A percentile compares a stretch with the other conserved stretches of the same genome.
Evolutionary conservation across 2,797 vertebrate genomes (phyloP).

Genomic region (Chelonia mydas): DNA sequence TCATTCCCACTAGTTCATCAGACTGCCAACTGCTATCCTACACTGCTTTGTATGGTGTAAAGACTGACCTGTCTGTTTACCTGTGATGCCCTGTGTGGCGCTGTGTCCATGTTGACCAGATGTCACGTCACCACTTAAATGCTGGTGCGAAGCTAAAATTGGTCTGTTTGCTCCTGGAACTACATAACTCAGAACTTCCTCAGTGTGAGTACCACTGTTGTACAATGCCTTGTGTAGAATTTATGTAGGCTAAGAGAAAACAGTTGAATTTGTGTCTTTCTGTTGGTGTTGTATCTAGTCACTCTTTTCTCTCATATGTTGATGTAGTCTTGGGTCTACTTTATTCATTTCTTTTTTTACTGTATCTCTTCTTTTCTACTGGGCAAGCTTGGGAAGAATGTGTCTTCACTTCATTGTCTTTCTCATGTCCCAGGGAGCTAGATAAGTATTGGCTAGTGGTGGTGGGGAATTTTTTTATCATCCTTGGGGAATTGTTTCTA

Average conservation of each 20-base stretch:
- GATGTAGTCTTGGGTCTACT: neutral
- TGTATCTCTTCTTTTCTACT: neutral
- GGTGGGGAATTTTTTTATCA: neutral
- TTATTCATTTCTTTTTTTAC: neutral
- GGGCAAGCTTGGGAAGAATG: fast-evolving
- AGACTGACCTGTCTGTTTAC: too few relatives aligned
- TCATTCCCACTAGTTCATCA: neutral
- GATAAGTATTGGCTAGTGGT: neutral
- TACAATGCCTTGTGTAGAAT: neutral
- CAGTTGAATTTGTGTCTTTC: fast-evolving
- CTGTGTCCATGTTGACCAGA: neutral
- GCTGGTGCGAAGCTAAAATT: neutral
- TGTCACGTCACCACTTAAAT: neutral
- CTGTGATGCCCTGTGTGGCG: too few relatives aligned
- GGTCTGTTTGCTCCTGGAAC: neutral
- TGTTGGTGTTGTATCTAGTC: fast-evolving
- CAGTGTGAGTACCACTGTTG: neutral
- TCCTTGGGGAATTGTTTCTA: neutral
- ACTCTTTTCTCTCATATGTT: neutral
- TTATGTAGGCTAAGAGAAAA: neutral
- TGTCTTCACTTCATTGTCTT: neutral
- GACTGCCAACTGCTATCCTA: neutral
- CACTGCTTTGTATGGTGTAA: neutral
- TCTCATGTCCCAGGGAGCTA: neutral
- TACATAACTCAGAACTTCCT: neutral